Conservation (phyloP, 2,888 invertebrate species). For the Deroplatys truncata region DNA sequence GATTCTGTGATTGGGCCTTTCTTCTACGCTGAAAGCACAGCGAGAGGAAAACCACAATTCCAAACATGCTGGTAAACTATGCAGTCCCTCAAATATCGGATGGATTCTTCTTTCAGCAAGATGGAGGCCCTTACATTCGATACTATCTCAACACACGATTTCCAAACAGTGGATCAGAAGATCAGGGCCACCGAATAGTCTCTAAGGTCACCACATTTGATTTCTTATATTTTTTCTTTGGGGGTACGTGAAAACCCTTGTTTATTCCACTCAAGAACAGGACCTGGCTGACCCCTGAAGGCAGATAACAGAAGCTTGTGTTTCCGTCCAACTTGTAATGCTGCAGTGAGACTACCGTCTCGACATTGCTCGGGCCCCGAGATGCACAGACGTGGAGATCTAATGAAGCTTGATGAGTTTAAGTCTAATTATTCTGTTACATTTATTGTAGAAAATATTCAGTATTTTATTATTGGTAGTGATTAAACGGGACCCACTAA, state of each 20-base stretch:
- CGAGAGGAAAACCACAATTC: no score
- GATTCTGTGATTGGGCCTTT: background rate
- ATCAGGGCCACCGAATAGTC: background rate
- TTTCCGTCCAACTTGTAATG: background rate
- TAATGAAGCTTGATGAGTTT: no score
- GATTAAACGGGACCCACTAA: no score
- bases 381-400: no score
- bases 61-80: background rate
- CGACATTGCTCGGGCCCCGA: background rate
- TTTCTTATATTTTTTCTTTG: background rate
- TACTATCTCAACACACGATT: background rate
- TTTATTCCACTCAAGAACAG: background rate
- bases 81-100: background rate
- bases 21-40: no score
- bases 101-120: background rate
- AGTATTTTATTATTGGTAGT: no score
- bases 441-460: no score
- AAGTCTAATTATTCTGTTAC: no score
- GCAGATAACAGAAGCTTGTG: background rate
- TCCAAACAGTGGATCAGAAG: background rate
- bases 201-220: background rate
- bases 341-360: background rate
- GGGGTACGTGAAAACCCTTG: background rate
- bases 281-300: background rate
- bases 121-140: background rate